A percentile compares a stretch with the other conserved stretches of the same genome.
These are phyloP conservation scores for Melanotaenia nigrans DNA, from an alignment of 2,797 vertebrate species.

Conservation along the genomic window DNA sequence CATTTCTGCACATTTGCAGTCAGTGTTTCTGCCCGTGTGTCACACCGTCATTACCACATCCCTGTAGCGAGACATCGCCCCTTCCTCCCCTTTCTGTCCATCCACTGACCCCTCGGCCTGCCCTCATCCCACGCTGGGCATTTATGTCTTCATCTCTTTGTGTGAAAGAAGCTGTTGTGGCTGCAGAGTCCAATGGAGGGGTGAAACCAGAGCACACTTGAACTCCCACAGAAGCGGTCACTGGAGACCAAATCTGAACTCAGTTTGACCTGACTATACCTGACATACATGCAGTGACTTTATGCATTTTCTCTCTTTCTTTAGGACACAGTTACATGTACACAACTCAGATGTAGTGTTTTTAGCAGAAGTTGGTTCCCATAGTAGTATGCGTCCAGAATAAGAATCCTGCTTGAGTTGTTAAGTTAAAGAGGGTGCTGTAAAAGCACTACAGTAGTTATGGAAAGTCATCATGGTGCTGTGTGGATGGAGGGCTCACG, in stretches of 20 bases:
- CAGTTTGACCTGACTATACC: constrained; percentile 61
- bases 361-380: constrained; percentile 27
- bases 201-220: constrained; percentile 75
- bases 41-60: constrained; percentile 63
- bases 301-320: not conserved
- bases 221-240: constrained; percentile 68
- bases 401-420: constrained; percentile 47
- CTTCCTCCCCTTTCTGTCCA: constrained; percentile 51
- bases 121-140: constrained; percentile 48
- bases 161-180: constrained; percentile 55
- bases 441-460: constrained; percentile 74
- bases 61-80: constrained; percentile 21
- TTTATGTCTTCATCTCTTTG: constrained; percentile 68
- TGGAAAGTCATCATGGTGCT: constrained; percentile 65
- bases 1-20: constrained; percentile 12
- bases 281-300: constrained; percentile 34
- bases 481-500: constrained; percentile 37
- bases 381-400: constrained; percentile 25
- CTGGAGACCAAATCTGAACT: constrained; percentile 62
- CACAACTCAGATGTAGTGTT: constrained; percentile 9
- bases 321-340: not conserved
- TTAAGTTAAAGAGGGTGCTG: constrained; percentile 65
- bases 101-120: constrained; percentile 54
- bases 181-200: constrained; percentile 28
- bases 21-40: not conserved